Evolutionary conservation across 2,113 vertebrate species (phyloP), one percentile per base, ranked within the genome.

Genomic region (Corvus moneduloides): DNA sequence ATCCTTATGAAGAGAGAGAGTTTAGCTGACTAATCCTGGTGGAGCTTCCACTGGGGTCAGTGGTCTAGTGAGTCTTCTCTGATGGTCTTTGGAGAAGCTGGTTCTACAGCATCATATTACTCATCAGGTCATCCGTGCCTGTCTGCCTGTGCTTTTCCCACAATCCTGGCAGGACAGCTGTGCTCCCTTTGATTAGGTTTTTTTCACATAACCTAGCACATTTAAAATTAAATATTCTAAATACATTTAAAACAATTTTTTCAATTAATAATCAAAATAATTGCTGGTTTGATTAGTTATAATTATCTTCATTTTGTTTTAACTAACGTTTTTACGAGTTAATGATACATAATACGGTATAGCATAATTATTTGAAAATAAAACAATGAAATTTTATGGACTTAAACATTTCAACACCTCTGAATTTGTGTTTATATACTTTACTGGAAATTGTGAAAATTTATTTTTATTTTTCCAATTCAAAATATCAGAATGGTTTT

Each of bases 71-170:
- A 62, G 28, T 11, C 23, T 85, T 30, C 28, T 69, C 35, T 69
- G 61, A 32, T 28, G 26, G 26, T 18, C 33, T 58, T 80, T 84
- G 39, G 24, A 89, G 49, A 64, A 51, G 8, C 3, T 39, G 23
- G 1, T 37, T 61, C 33, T 87, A 32, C 2, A 5, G 35, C 0
- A 0, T n/a, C 35, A 16, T 64, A 73, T 59, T 49, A 10, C 11
- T 84, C 28, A 48, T 5, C 2, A 3, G 6, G 28, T 62, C 41
- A 23, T 35, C 26, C 11, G 8, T 41, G 62, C 9, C 49, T 24
- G 12, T 58, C 37, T 51, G 13, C 14, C 14, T 44, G 27, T 32
- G 21, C 18, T 35, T 49, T 39, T 82, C 27, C n/a, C 6, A 6
- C 23, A 22, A 5, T 41, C n/a, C 22, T 71, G 44, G 12, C 8